Evolutionary conservation across 1,140 invertebrate species (phyloP).

Genomic region (Drosophila ercepeae): DNA sequence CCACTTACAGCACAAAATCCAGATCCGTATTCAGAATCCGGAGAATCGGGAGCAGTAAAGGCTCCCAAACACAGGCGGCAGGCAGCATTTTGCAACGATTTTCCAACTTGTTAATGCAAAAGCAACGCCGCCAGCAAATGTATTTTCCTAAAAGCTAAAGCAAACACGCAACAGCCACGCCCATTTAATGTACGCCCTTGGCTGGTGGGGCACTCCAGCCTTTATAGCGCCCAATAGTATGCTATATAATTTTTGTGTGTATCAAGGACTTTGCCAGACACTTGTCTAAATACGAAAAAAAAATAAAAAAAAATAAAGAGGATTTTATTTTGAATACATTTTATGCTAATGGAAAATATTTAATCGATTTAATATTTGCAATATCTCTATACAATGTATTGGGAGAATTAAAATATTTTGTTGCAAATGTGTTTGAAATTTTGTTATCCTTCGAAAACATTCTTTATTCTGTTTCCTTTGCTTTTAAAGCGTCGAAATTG

Average conservation of each 20-base stretch:
- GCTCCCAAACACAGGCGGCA: not conserved
- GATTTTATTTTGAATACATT: not conserved
- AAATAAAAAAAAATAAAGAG: not conserved
- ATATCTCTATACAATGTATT: not conserved
- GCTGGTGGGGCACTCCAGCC: slow-evolving; percentile 21
- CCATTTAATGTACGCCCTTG: slow-evolving; percentile 61
- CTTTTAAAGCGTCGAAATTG: slow-evolving; percentile 63
- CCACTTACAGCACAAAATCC: slow-evolving; percentile 1
- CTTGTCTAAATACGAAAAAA: not conserved
- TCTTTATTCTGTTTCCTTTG: slow-evolving; percentile 18
- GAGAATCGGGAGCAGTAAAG: not conserved
- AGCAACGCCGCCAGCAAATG: slow-evolving; percentile 25
- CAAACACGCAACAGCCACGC: slow-evolving; percentile 53
- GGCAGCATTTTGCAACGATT: slow-evolving; percentile 32
- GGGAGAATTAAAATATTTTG: not conserved
- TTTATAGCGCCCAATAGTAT: slow-evolving; percentile 58
- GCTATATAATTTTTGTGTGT: slow-evolving; percentile 41
- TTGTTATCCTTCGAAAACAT: slow-evolving; percentile 8
- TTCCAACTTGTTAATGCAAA: slow-evolving; percentile 52
- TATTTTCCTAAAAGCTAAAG: slow-evolving; percentile 14
- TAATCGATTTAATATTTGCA: not conserved
- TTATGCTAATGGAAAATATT: too few relatives aligned
- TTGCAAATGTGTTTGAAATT: slow-evolving; percentile 1
- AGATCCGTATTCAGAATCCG: not conserved
- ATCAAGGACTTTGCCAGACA: not conserved